These are phyloP conservation scores for Gila orcuttii DNA, from an alignment of 2,113 vertebrate genomes.

Conservation along the genomic window DNA sequence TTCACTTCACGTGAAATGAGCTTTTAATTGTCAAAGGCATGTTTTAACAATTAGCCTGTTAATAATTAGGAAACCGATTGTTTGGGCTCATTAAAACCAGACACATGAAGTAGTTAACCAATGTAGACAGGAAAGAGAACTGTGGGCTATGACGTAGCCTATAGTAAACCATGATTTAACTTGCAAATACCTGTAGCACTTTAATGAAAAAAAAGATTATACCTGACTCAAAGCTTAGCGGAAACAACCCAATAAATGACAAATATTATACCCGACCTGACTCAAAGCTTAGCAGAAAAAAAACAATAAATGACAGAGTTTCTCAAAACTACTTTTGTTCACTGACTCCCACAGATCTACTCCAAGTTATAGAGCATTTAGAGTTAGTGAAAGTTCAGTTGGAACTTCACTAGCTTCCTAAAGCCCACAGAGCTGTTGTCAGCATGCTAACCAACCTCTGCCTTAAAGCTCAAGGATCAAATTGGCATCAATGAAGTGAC, in stretches of 20 bases:
- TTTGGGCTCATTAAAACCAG: constrained; percentile 7
- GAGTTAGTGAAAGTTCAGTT: neutral
- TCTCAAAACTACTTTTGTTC: neutral
- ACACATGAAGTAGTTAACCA: neutral
- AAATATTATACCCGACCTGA: neutral
- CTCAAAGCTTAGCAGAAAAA: neutral
- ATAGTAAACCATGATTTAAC: neutral
- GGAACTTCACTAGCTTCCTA: neutral
- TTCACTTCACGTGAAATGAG: neutral
- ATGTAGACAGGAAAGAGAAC: neutral
- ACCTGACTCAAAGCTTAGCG: neutral
- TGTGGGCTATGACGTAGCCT: neutral
- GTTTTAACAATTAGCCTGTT: neutral
- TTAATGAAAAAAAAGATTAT: neutral
- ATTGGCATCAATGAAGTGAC: constrained; percentile 64
- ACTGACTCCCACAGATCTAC: neutral
- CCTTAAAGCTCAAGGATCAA: constrained; percentile 17
- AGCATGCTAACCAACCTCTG: constrained; percentile 66
- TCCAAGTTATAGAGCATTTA: neutral
- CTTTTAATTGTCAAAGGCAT: neutral
- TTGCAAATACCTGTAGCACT: neutral
- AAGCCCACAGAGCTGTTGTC: constrained; percentile 28
- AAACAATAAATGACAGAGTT: neutral
- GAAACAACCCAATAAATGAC: neutral
- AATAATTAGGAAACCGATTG: neutral